Base-by-base conservation (phyloP, 2,113 vertebrate species). In the Glaucomys volans region DNA sequence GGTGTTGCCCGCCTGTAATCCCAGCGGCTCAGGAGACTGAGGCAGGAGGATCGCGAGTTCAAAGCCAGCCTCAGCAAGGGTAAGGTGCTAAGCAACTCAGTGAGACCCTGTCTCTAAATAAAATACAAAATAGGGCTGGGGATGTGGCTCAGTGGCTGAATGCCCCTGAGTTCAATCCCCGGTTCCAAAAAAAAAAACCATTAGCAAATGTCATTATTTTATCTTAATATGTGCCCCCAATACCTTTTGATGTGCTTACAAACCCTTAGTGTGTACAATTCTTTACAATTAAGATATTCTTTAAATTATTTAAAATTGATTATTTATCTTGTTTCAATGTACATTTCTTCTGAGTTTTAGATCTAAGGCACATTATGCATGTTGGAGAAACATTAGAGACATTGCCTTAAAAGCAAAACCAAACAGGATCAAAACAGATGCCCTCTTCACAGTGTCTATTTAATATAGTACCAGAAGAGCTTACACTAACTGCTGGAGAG, bases 231-330 rank as follows among this genome's bases (percentile, higher is more conserved):
- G 22, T 81, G 57, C 30, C 66, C 5, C 37, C 91, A 86, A 95
- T 54, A 64, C 28, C 9, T 90, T 75, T 37, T 40, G 50, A 8
- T 4, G 32, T 64, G 18, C 79, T 95, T 40, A 74, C 94, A 93
- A 82, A 66, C 86, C 6, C 30, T 76, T 59, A 93, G 79, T 90
- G 52, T 50, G 20, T 71, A 83, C 3, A 94, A 47, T 42, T 96
- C 32, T 75, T 81, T 76, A 93, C 89, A 40, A 84, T 77, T 44
- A n/a, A 8, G 3, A 20, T 59, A 79, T 12, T 87, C 52, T 94
- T 94, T 88, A 96, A 86, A 76, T 94, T 93, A 76, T 77, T 90
- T 95, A 40, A 89, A 96, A 64, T 59, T 26, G 26, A 86, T 71
- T 71, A 57, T 59, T 91, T 9, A 54, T 95, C 32, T 66, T 26